Percentiles rank a stretch among this genome's conserved stretches.
phyloP scores from a whole-genome alignment of 2,888 invertebrate species.

The Erebia ligea region DNA sequence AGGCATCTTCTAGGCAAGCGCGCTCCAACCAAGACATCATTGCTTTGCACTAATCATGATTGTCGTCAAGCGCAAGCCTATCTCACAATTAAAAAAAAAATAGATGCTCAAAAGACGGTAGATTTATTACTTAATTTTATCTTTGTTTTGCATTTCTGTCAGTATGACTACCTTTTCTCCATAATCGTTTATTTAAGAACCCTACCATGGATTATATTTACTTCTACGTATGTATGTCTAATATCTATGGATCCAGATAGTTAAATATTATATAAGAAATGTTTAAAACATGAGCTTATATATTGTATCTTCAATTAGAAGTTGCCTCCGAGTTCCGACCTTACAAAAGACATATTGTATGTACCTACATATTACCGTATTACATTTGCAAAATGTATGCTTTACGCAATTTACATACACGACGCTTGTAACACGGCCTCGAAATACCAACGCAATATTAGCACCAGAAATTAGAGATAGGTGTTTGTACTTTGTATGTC shows the following conservation, averaged over 20 bases:
- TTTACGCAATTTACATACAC: background rate
- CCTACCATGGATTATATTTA: no score
- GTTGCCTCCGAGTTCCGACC: background rate
- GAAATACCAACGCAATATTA: slow-evolving; percentile 14
- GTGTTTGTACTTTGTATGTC: slow-evolving; percentile 25
- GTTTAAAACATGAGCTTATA: background rate
- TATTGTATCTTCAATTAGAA: background rate
- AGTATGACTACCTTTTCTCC: no score
- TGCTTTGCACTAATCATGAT: no score
- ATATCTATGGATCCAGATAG: background rate
- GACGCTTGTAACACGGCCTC: slow-evolving; percentile 12
- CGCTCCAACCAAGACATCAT: no score
- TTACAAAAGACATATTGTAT: background rate
- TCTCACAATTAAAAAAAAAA: no score
- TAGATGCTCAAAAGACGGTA: no score
- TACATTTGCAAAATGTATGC: slow-evolving; percentile 3
- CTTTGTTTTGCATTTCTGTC: no score
- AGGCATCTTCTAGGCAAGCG: no score
- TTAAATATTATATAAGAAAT: background rate
- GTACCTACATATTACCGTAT: background rate
- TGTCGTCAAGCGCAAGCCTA: no score
- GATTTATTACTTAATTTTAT: no score
- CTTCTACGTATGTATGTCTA: no score
- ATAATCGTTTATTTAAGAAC: no score
- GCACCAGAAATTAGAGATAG: slow-evolving; percentile 25